These are phyloP conservation scores for Parnassius apollo DNA, from an alignment of 2,888 invertebrate genomes.

Conservation along the genomic window DNA sequence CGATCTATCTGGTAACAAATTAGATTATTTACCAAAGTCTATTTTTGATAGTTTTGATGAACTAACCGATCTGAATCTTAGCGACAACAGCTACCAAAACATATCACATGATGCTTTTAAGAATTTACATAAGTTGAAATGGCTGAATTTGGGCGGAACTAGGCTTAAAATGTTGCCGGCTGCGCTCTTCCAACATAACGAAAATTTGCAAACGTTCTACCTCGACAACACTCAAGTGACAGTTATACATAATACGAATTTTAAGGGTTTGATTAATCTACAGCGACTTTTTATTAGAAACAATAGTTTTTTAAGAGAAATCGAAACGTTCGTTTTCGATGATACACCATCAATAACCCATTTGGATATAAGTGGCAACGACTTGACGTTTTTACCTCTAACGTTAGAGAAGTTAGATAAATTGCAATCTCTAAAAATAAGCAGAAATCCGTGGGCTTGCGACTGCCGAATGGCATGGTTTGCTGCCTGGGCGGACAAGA, in stretches of 20 bases:
- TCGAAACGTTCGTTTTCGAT: conserved; percentile 83
- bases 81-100: conserved; percentile 81
- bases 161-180: conserved; percentile 81
- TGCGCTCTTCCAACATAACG: conserved; percentile 84
- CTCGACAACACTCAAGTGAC: conserved; percentile 85
- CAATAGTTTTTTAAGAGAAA: conserved; percentile 81
- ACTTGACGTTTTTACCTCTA: conserved; percentile 85
- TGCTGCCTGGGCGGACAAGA: conserved; percentile 72
- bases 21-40: conserved; percentile 84
- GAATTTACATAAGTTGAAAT: conserved; percentile 77
- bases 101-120: conserved; percentile 82
- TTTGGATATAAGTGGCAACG: conserved; percentile 86
- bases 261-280: conserved; percentile 83
- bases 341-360: conserved; percentile 82
- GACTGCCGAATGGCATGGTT: conserved; percentile 94
- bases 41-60: conserved; percentile 85
- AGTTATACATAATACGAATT: conserved; percentile 83
- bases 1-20: conserved; percentile 84
- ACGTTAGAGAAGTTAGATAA: conserved; percentile 84
- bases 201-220: conserved; percentile 80
- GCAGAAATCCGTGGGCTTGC: conserved; percentile 91
- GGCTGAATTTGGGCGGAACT: conserved; percentile 83
- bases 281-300: conserved; percentile 82
- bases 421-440: conserved; percentile 84
- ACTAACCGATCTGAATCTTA: conserved; percentile 82